Evolutionary conservation across 2,113 vertebrate genomes (phyloP).

Genomic region (Seriola quinqueradiata): DNA sequence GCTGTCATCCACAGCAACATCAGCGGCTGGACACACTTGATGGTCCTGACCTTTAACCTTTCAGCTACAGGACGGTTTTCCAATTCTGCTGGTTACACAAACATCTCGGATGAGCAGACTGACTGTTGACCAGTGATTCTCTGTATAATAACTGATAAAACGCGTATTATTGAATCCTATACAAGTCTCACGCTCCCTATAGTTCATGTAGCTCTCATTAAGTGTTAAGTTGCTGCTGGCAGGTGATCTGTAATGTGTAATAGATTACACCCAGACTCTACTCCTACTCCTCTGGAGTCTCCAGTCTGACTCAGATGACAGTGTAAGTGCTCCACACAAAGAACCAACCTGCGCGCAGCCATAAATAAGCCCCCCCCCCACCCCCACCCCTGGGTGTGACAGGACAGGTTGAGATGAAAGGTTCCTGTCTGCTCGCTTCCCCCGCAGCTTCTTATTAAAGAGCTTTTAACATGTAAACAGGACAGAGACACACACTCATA

Average conservation of each 20-base stretch:
- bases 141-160: no score
- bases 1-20: no score
- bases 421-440: conserved; percentile 68
- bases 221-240: background rate
- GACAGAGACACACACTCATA: conserved; percentile 75
- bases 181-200: no score
- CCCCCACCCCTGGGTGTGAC: conserved; percentile 64
- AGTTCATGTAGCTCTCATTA: no score
- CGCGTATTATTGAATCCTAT: no score
- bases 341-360: conserved; percentile 68
- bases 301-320: conserved; percentile 61
- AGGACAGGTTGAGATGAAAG: conserved; percentile 83
- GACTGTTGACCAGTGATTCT: no score
- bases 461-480: conserved; percentile 84
- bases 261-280: conserved; percentile 43
- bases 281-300: conserved; percentile 65
- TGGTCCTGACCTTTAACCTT: no score
- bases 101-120: no score
- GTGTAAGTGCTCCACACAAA: conserved; percentile 64
- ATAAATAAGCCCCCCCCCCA: conserved; percentile 75
- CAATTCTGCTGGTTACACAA: no score
- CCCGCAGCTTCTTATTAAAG: conserved; percentile 80
- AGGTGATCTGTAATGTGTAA: conserved; percentile 58
- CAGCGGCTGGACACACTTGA: no score
- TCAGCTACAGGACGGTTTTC: no score